Conservation (phyloP, 2,797 vertebrate genomes). For the Silurus lanzhouensis region DNA sequence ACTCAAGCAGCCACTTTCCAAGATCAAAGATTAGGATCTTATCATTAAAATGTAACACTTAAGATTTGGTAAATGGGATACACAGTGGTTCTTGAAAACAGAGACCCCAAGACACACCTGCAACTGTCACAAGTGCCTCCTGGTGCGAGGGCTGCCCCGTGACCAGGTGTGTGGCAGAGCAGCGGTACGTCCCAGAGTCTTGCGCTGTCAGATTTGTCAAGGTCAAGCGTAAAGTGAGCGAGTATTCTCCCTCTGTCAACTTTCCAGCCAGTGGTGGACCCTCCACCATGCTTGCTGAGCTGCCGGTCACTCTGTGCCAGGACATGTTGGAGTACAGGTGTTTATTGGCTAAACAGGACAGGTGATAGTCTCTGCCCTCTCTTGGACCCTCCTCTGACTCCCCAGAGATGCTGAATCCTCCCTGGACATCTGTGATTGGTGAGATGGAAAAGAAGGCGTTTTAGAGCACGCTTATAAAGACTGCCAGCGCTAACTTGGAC, state of each 20-base stretch:
- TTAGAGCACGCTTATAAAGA: slow-evolving; percentile 17
- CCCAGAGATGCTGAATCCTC: slow-evolving; percentile 81
- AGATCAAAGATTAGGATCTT: neutral
- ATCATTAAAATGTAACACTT: neutral
- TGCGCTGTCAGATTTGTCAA: slow-evolving; percentile 82
- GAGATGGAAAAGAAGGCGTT: slow-evolving; percentile 39
- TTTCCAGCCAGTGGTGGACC: slow-evolving; percentile 35
- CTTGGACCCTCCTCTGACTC: slow-evolving; percentile 74
- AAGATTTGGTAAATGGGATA: neutral
- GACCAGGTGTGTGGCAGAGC: slow-evolving; percentile 80
- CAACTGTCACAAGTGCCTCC: slow-evolving; percentile 84
- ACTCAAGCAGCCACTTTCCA: neutral
- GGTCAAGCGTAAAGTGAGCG: slow-evolving; percentile 76
- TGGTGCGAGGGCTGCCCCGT: slow-evolving; percentile 81
- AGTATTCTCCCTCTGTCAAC: slow-evolving; percentile 75
- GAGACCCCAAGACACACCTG: slow-evolving; percentile 73
- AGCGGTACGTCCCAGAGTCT: slow-evolving; percentile 86
- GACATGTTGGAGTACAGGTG: slow-evolving; percentile 85
- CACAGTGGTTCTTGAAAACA: neutral
- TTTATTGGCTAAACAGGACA: slow-evolving; percentile 89
- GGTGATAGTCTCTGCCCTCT: slow-evolving; percentile 84
- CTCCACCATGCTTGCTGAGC: slow-evolving; percentile 41
- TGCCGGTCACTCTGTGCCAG: slow-evolving; percentile 76
- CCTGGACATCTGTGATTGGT: slow-evolving; percentile 79
- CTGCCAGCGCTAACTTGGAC: slow-evolving; percentile 9